phyloP scores from a whole-genome alignment of 2,888 invertebrate genomes.

The Drosophila picticornis region DNA sequence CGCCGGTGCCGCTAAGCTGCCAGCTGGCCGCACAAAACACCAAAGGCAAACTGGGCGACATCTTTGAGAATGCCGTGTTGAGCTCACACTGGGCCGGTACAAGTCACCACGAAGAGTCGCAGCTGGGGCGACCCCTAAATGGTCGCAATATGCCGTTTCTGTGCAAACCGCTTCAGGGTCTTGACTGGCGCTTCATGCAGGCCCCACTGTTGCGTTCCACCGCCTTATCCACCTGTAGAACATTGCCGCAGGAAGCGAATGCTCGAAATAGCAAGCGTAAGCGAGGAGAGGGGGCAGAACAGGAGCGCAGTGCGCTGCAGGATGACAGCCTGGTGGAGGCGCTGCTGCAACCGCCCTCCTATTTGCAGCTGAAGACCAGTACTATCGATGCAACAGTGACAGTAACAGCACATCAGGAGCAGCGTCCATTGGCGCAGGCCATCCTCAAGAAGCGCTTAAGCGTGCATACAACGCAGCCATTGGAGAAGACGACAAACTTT shows the following conservation, averaged over 20 bases:
- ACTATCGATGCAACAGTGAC: no score
- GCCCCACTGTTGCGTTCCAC: neutral
- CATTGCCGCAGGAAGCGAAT: neutral
- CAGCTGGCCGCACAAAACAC: constrained; percentile 81
- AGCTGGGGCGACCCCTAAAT: constrained; percentile 48
- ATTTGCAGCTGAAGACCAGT: constrained; percentile 10
- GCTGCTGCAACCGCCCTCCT: constrained; percentile 43
- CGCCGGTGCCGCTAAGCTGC: constrained; percentile 82
- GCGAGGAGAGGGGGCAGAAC: neutral
- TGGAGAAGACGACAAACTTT: constrained; percentile 12
- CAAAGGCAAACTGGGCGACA: constrained; percentile 75
- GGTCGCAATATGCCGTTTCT: constrained; percentile 82
- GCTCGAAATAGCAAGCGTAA: neutral
- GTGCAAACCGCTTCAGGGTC: constrained; percentile 49
- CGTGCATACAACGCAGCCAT: neutral
- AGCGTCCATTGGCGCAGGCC: neutral
- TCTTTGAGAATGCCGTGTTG: constrained; percentile 82
- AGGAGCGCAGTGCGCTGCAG: neutral
- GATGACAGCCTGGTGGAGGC: neutral
- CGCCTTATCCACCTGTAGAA: neutral
- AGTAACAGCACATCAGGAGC: neutral
- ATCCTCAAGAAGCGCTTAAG: constrained; percentile 33
- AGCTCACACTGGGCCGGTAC: constrained; percentile 80
- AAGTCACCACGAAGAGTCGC: constrained; percentile 42
- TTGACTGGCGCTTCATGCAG: neutral